These are phyloP conservation scores for Microchirus variegatus DNA, from an alignment of 2,797 vertebrate genomes.

Conservation along the genomic window DNA sequence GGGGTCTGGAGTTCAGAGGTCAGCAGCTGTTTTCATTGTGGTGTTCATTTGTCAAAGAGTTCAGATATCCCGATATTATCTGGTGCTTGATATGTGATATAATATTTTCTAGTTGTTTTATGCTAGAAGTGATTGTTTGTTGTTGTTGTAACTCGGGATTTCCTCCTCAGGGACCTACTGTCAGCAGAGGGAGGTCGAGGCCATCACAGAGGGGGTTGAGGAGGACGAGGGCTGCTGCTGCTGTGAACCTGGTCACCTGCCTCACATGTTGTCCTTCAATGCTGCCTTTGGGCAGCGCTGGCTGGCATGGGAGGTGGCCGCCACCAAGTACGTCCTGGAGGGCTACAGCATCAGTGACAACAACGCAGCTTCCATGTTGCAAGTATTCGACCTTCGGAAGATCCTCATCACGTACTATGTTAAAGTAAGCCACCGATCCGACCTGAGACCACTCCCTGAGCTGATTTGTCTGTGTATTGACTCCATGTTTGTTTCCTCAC, in stretches of 20 bases:
- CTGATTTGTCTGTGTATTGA: not conserved
- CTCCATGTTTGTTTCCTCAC: not conserved
- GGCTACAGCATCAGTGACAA: slow-evolving; percentile 99
- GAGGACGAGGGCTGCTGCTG: slow-evolving; percentile 99
- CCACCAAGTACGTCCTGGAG: slow-evolving; percentile 96
- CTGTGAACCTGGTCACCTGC: slow-evolving; percentile 96
- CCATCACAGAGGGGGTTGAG: slow-evolving; percentile 98
- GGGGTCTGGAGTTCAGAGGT: slow-evolving; percentile 99
- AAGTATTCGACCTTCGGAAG: slow-evolving; percentile 97
- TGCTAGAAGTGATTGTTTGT: no score
- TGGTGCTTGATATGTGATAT: no score
- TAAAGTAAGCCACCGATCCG: slow-evolving; percentile 82
- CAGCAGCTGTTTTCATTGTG: slow-evolving; percentile 57
- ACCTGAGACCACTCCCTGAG: not conserved
- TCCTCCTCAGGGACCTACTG: slow-evolving; percentile 90
- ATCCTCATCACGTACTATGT: slow-evolving; percentile 99
- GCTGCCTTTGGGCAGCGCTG: slow-evolving; percentile 97
- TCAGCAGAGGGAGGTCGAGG: slow-evolving; percentile 98
- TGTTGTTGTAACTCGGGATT: no score
- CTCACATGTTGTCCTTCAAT: slow-evolving; percentile 96
- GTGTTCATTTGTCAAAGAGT: no score
- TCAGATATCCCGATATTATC: no score
- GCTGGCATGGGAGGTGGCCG: slow-evolving; percentile 98
- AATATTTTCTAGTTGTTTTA: no score
- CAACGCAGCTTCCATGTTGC: slow-evolving; percentile 97